Evolutionary conservation across 2,888 invertebrate species (phyloP), one percentile per base, ranked within the genome.

Genomic region (Papilio gigon): DNA sequence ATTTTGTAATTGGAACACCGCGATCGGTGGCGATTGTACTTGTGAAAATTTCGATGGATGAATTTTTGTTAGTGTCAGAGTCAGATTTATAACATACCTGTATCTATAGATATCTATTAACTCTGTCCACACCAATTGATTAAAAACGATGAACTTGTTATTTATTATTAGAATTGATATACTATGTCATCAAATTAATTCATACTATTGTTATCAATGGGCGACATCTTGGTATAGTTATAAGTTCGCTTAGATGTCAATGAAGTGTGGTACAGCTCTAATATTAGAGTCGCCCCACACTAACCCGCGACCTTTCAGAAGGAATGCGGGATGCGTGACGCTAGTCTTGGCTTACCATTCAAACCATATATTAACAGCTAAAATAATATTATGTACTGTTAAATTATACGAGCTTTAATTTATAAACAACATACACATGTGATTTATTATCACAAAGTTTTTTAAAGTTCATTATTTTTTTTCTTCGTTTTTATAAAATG

Each of bases 221-320:
- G 14, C 62, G 42, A 67, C 40, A 67, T 62, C 67, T 67, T 62
- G 25, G 1, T 35, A 50, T 33, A 33, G 33, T 9, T 6, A 8
- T 44, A 44, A 42, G 17, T 30, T 20, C 50, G 37, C 40, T n/a
- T n/a, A n/a, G 60, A 50, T 42, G 62, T 62, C 61, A 56, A 62
- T 66, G 66, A 50, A 60, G 60, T 33, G 14, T 40, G 33, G 58
- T 22, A 14, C 47, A 12, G 17, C 25, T 40, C 40, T 44, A 53
- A 56, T 62, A 40, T 67, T 67, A 67, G 67, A 17, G 37, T 42
- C 61, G 35, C 20, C 40, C 65, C 65, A 59, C 65, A 40, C 30
- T 50, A 11, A 22, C 42, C 37, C 50, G 60, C 60, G 66, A 67
- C 50, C 62, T 67, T 67, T 67, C 37, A 4, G 17, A 27, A 17